These are phyloP conservation scores for Gulo gulo DNA, from an alignment of 2,113 vertebrate genomes.

Conservation along the genomic window DNA sequence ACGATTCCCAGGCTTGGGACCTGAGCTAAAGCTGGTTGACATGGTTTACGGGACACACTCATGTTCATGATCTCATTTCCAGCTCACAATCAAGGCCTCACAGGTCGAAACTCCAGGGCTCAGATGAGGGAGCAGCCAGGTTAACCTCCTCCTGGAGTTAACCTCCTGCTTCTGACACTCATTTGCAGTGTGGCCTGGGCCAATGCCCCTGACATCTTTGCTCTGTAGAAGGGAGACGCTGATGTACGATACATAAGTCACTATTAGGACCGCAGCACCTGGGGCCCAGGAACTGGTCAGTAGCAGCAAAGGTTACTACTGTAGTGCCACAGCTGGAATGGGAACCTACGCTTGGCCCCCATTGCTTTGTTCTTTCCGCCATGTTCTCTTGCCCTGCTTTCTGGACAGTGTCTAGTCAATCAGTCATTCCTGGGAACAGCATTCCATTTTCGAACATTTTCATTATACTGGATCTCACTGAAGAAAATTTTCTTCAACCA, in stretches of 20 bases:
- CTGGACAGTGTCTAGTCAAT: neutral
- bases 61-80: neutral
- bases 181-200: neutral
- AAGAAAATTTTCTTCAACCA: neutral
- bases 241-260: neutral
- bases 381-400: neutral
- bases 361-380: neutral
- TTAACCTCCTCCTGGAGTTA: neutral
- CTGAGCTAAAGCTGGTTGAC: neutral
- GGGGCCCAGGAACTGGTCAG: neutral
- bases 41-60: rapidly evolving
- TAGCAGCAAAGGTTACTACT: neutral
- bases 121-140: neutral
- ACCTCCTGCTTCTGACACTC: neutral
- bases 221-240: too few relatives aligned
- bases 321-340: neutral
- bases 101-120: neutral
- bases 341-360: neutral
- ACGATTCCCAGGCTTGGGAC: neutral
- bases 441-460: neutral
- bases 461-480: neutral
- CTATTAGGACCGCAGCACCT: neutral
- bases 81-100: neutral
- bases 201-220: neutral
- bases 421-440: neutral